phyloP scores from a whole-genome alignment of 2,888 invertebrate genomes.

The Capitulum mitella region DNA sequence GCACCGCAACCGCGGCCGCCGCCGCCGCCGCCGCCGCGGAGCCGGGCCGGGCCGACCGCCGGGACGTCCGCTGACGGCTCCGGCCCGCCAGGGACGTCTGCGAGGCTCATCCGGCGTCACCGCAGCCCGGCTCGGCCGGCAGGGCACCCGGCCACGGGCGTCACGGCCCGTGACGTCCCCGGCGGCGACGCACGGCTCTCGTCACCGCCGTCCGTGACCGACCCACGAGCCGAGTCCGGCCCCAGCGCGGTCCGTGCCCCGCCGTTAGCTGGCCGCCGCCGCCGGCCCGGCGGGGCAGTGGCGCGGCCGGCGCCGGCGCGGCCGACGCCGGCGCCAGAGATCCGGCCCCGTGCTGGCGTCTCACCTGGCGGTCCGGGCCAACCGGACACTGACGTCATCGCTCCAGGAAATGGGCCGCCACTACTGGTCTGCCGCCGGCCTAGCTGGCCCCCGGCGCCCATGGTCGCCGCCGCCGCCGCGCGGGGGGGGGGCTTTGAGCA shows the following conservation, averaged over 20 bases:
- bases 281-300: constrained; percentile 38
- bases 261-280: no score
- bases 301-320: constrained; percentile 65
- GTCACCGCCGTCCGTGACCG: no score
- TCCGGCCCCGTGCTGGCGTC: constrained; percentile 70
- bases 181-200: no score
- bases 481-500: no score
- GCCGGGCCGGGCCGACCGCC: constrained; percentile 53
- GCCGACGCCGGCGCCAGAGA: constrained; percentile 81
- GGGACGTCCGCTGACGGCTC: no score
- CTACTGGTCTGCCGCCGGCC: background rate
- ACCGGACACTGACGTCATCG: constrained; percentile 90
- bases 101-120: constrained; percentile 67
- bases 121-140: constrained; percentile 71
- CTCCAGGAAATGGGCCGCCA: constrained; percentile 37
- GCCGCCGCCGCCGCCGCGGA: constrained; percentile 78
- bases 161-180: no score
- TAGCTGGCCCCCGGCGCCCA: background rate
- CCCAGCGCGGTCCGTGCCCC: no score
- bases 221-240: no score
- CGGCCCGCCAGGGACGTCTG: constrained; percentile 38
- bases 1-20: constrained; percentile 48
- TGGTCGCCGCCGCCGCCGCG: background rate
- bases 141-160: constrained; percentile 70
- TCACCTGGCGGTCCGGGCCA: constrained; percentile 97